Percentiles rank a stretch among this genome's conserved stretches.
phyloP scores from a whole-genome alignment of 2,113 vertebrate genomes.

The Bufo bufo region DNA sequence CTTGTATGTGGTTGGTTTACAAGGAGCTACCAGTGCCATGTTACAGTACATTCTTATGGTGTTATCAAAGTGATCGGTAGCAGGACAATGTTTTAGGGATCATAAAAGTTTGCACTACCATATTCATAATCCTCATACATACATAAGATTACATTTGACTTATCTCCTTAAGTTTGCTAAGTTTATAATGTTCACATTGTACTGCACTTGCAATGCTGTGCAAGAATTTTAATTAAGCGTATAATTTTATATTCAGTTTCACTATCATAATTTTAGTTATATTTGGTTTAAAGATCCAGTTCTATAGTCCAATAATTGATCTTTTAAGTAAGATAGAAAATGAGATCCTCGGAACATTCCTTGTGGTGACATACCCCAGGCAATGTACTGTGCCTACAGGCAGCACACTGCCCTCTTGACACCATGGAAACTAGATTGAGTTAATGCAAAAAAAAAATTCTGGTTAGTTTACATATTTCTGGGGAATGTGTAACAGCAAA shows the following conservation, averaged over 20 bases:
- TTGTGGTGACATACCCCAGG: neutral
- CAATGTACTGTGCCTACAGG: constrained; percentile 12
- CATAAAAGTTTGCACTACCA: too few relatives aligned
- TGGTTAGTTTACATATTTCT: neutral
- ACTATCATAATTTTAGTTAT: neutral
- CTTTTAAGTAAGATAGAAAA: neutral
- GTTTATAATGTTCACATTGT: neutral
- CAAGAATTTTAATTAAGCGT: too few relatives aligned
- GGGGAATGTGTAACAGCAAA: neutral
- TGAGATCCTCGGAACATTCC: neutral
- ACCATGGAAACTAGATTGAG: neutral
- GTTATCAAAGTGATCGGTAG: too few relatives aligned
- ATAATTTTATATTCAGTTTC: neutral
- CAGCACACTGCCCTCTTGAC: neutral
- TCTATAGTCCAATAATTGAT: neutral
- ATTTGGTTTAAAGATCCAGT: neutral
- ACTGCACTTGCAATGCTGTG: neutral
- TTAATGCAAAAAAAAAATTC: too few relatives aligned
- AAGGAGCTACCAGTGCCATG: too few relatives aligned
- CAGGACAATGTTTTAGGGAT: too few relatives aligned
- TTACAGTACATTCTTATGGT: too few relatives aligned
- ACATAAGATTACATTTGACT: too few relatives aligned
- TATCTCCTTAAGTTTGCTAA: too few relatives aligned
- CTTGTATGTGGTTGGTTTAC: too few relatives aligned
- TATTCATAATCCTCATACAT: too few relatives aligned